Conservation (phyloP, 2,888 invertebrate species). For the Harpagoxenus sublaevis region DNA sequence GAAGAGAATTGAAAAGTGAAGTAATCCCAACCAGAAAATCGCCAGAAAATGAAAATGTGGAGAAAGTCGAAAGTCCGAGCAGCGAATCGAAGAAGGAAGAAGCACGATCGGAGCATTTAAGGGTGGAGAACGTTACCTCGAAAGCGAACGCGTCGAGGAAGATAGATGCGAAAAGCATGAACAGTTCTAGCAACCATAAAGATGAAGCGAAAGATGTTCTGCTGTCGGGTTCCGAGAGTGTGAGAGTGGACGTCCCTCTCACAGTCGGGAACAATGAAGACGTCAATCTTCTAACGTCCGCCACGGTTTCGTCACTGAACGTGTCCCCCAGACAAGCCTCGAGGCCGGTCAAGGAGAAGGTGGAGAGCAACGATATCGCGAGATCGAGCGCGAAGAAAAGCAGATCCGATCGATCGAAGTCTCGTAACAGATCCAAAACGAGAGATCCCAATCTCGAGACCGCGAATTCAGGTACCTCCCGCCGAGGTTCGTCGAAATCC, state of each 20-base stretch:
- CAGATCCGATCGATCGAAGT: constrained; percentile 60
- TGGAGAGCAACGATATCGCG: constrained; percentile 57
- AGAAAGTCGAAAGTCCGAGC: constrained; percentile 26
- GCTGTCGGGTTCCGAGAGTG: constrained; percentile 75
- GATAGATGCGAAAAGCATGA: constrained; percentile 15
- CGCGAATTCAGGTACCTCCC: constrained; percentile 29
- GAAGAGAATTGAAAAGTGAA: constrained; percentile 70
- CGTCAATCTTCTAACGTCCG: neutral
- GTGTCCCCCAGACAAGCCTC: constrained; percentile 22
- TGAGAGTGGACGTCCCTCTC: constrained; percentile 77
- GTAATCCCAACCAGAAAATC: constrained; percentile 61
- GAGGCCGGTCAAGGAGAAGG: constrained; percentile 35
- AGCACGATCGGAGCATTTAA: constrained; percentile 11
- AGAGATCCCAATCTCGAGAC: neutral
- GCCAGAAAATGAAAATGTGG: constrained; percentile 35
- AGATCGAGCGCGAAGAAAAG: constrained; percentile 49
- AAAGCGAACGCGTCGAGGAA: neutral
- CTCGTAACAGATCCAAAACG: constrained; percentile 49
- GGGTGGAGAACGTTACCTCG: constrained; percentile 34
- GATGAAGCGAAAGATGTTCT: constrained; percentile 48
- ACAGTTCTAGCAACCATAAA: constrained; percentile 29
- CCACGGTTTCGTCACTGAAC: neutral
- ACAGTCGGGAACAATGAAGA: constrained; percentile 56
- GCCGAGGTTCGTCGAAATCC: constrained; percentile 72
- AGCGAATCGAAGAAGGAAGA: neutral